Evolutionary conservation across 2,113 vertebrate species (phyloP), one percentile per base, ranked within the genome.

Genomic region (Chloropsis cyanopogon): DNA sequence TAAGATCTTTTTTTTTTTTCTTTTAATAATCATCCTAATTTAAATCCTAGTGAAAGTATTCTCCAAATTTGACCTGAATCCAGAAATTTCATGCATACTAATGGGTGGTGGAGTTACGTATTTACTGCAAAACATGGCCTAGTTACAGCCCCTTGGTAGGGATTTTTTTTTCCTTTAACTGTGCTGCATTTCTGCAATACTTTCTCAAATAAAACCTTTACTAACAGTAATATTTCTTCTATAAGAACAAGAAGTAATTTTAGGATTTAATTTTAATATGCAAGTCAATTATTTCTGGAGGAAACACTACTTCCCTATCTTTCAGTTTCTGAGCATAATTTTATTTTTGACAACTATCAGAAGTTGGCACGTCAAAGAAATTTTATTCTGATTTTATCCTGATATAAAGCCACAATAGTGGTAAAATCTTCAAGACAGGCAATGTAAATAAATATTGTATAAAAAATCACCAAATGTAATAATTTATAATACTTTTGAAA

Each of bases 21-120:
- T 41, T 29, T 23, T 13, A 47, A 18, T 23, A 23, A 47, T 41
- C 65, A 49, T 49, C 12, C 13, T 13, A 24, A 41, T 57, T 41
- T 22, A 49, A 63, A 56, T 71, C 18, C n/a, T 64, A 61, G 4
- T 31, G 6, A 83, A 90, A 73, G 7, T 19, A 2, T 56, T 85
- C 49, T 63, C 54, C 25, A 81, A 53, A 77, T 91, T 26, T 83
- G 72, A 92, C 35, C 44, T n/a, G 46, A 87, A 84, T 91, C 52
- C 73, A 76, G 33, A 87, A 87, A 56, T 68, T 71, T 82, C 21
- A 63, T 78, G 64, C 57, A 63, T 59, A 39, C 12, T 71, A 76
- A 79, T 42, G 9, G 28, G 6, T 47, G 29, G 19, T 57, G 6
- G 21, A 76, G 17, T 56, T 68, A 83, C 80, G 53, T 61, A 68